phyloP scores from a whole-genome alignment of 2,113 vertebrate genomes.

The Rhombomys opimus region DNA sequence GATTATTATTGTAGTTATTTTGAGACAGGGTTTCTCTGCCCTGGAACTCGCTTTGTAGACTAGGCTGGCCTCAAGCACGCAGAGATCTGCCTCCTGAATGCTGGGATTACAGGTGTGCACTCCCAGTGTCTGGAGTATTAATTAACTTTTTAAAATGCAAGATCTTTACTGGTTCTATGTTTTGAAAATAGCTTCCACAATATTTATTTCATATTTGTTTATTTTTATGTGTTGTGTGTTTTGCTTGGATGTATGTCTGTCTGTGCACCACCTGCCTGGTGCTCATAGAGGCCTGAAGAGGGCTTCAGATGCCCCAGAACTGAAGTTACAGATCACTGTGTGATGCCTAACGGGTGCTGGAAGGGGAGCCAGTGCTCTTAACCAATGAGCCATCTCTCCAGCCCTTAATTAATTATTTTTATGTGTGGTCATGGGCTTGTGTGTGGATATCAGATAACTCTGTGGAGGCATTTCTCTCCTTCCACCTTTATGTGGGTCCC shows the following conservation, averaged over 20 bases:
- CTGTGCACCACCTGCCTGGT: neutral
- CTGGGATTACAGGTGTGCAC: neutral
- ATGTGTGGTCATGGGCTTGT: neutral
- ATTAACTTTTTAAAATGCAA: neutral
- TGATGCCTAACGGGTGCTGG: neutral
- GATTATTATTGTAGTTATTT: no score
- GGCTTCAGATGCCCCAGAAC: neutral
- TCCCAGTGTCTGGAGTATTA: neutral
- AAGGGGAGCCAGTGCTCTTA: neutral
- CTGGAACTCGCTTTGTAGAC: no score
- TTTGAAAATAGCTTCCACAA: neutral
- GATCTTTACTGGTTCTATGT: neutral
- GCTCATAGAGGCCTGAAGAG: neutral
- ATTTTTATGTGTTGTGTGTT: neutral
- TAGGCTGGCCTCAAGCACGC: no score
- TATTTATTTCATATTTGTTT: neutral
- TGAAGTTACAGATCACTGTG: no score
- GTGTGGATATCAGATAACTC: neutral
- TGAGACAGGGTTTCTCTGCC: no score
- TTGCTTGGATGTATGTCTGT: neutral
- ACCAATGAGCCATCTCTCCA: neutral
- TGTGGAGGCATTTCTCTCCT: neutral
- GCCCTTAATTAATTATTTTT: neutral
- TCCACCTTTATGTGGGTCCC: neutral
- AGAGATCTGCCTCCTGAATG: no score